Evolutionary conservation across 2,113 vertebrate species (phyloP), one percentile per base, ranked within the genome.

Genomic region (Sander lucioperca): DNA sequence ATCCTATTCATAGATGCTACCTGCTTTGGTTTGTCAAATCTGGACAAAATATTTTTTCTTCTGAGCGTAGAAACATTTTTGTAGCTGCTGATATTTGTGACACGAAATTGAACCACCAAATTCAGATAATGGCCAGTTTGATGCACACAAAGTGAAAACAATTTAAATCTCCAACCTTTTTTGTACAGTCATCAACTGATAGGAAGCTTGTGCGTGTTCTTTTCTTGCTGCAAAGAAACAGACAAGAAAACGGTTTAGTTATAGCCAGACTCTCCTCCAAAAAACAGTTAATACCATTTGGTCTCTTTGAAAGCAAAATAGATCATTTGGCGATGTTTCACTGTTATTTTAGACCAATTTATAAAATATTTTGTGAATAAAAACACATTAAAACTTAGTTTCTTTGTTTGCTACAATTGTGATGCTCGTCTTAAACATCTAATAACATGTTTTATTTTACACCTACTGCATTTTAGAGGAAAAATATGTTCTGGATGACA

Each of bases 221-320:
- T 97, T 96, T 90, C 95, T 94, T 82, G 97, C 98, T 99, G 94
- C 70, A 95, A 93, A 89, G 39, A 80, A 65, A 71, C 67, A 82
- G 15, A 78, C 5, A 23, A 23, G 19, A 0, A 80, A 56, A 63
- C 3, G 0, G 9, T 82, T 87, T 15, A 79, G 53, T 47, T 18
- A 39, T 15, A 25, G 47, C 1, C 43, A 48, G 3, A 48, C 1
- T 50, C 12, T 4, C 8, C 15, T 30, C 1, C 30, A 12, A 19
- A 39, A 72, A 54, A 13, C 14, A 53, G 21, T 53, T 57, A 33
- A 43, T 43, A 43, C 10, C 63, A 78, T 88, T 83, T 79, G 23
- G 63, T 68, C 67, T 77, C 48, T 74, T 10, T 8, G 7, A 30
- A 61, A 61, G 58, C 58, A 61, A 61, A 18, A 27, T 14, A 58